Base-by-base conservation (phyloP, 2,797 vertebrate genomes). In the Tragopan temminckii region DNA sequence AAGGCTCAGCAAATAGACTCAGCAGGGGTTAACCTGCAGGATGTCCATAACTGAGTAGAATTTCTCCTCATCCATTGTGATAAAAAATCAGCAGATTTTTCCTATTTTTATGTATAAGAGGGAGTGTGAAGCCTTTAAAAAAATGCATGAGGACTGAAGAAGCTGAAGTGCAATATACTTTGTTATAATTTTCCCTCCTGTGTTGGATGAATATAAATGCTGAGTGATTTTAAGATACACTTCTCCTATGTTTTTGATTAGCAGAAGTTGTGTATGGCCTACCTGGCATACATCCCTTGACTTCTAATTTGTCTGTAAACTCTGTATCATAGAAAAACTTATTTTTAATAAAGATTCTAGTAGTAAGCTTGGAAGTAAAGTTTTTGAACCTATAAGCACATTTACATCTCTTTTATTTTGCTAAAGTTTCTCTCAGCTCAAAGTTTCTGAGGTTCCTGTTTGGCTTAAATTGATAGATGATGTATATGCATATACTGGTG, bases 11-110 rank as follows among this genome's bases (percentile, higher is more conserved):
- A 94, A 85, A 95, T 80, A 93, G 66, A 87, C 67, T 85, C 55
- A 0, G 85, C 80, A 67, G 91, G 80, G 74, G 70, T 87, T 95
- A 91, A 88, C 42, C 82, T 79, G 76, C 74, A 95, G 90, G 91
- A 94, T 83, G 84, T 78, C 94, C 84, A 64, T 72, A 71, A 91
- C 71, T 38, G 63, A 94, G 50, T 23, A 94, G 88, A 90, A 61
- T 53, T 94, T 87, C 59, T 86, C 72, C 45, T 89, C 69, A 91
- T 82, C 38, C 0, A 0, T 36, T 89, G 62, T 66, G 66, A 91
- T 78, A 82, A 94, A 91, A 94, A 92, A 82, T 82, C 92, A 94
- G 84, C 76, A 95, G 79, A 89, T 67, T 92, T 90, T 87, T 93
- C n/a, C 45, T 94, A 81, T 96, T 95, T 96, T 96, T 72, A 82